Evolutionary conservation across 2,888 invertebrate genomes (phyloP).

Genomic region (Oligia latruncula): DNA sequence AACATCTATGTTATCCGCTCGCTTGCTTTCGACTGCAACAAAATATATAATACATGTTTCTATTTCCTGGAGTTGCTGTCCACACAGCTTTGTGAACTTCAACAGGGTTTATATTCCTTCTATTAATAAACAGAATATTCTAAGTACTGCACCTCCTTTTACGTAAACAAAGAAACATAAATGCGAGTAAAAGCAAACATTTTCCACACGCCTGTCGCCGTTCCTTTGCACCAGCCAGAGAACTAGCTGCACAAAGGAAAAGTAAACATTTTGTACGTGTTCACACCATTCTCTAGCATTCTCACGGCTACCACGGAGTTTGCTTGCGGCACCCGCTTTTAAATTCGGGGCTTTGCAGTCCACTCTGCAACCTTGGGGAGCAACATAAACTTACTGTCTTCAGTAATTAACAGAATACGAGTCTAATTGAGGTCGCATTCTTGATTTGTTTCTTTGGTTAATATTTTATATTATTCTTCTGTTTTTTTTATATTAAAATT

Average conservation of each 20-base stretch:
- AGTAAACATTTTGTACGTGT: conserved; percentile 76
- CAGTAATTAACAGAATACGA: conserved; percentile 52
- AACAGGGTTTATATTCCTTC: conserved; percentile 13
- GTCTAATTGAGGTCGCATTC: conserved; percentile 14
- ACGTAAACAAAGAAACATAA: conserved; percentile 50
- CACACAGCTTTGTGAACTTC: neutral
- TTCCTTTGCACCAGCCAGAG: conserved; percentile 51
- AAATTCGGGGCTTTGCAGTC: conserved; percentile 66
- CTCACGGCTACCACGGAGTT: conserved; percentile 71
- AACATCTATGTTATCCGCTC: no score
- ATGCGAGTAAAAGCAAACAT: conserved; percentile 53
- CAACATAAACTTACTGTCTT: conserved; percentile 55
- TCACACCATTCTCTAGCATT: conserved; percentile 71
- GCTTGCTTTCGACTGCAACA: no score
- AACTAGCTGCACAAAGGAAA: conserved; percentile 70
- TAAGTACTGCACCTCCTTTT: conserved; percentile 51
- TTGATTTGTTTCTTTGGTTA: conserved; percentile 32
- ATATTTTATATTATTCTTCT: neutral
- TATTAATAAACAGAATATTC: conserved; percentile 35
- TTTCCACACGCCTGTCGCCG: conserved; percentile 52
- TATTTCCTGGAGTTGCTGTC: neutral
- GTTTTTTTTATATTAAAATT: neutral
- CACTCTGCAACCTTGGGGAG: conserved; percentile 50
- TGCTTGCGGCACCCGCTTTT: conserved; percentile 65
- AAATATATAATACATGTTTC: neutral